A percentile compares a stretch with the other conserved stretches of the same genome.
Conservation (phyloP, 1,140 invertebrate genomes). For the Globodera rostochiensis region DNA sequence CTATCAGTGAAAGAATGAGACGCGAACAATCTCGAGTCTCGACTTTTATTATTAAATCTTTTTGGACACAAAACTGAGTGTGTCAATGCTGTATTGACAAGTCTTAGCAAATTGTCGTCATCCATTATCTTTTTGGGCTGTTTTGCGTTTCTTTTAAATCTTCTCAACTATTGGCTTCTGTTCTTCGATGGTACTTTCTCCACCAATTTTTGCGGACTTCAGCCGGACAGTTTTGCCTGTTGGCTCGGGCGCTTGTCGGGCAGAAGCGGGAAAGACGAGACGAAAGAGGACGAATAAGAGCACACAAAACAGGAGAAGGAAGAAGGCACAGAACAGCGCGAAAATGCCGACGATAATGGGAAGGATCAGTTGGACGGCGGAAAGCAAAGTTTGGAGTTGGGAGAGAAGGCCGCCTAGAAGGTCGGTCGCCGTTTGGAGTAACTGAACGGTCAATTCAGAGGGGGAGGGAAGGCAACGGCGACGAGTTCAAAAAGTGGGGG, state of each 20-base stretch:
- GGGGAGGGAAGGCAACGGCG: neutral
- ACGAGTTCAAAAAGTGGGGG: neutral
- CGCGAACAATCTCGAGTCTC: no score
- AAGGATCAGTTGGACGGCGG: slow-evolving; percentile 17
- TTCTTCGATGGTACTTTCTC: neutral
- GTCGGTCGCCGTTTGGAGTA: neutral
- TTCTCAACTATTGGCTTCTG: neutral
- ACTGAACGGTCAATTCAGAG: neutral
- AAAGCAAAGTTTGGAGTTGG: neutral
- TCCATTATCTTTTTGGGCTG: no score
- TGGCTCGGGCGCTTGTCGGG: neutral
- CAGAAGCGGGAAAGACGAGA: neutral
- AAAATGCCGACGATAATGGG: slow-evolving; percentile 1
- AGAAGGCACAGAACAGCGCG: slow-evolving; percentile 5
- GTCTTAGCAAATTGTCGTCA: no score
- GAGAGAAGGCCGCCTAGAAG: slow-evolving; percentile 3
- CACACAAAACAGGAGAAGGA: slow-evolving; percentile 15
- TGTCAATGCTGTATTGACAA: no score
- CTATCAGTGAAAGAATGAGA: no score
- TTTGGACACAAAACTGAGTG: no score
- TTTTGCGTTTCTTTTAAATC: neutral
- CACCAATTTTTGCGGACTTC: neutral
- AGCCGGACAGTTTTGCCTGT: neutral
- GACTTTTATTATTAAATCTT: no score
- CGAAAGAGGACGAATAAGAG: slow-evolving; percentile 4